Evolutionary conservation across 2,797 vertebrate genomes (phyloP), one percentile per base, ranked within the genome.

Genomic region (Thripadectes ignobilis): DNA sequence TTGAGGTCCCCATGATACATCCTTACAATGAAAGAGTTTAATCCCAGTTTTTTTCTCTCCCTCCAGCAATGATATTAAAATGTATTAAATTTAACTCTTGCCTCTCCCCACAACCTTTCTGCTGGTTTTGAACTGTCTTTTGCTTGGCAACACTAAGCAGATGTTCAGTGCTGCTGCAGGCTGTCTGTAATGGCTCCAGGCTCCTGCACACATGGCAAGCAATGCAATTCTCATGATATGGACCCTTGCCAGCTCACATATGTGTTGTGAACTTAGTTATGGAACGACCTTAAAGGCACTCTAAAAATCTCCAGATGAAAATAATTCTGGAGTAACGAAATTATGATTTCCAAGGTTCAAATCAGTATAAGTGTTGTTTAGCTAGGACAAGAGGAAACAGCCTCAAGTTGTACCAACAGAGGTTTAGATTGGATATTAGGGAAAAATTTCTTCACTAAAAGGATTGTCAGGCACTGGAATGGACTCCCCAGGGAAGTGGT

Each of bases 211-310:
- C 2, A 1, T 12, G 32, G 32, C 22, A 71, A 73, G 45, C 5
- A 62, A 2, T 16, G 21, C 0, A 0, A n/a, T 57, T 20, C 22
- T 34, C 13, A 2, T 30, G 32, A 23, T 43, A 27, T 1, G 14
- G 80, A 20, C 23, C 19, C 52, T 41, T 55, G 27, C 38, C 38
- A 49, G 38, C 7, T 83, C 52, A 52, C 10, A 39, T 7, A 11
- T 0, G 1, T 52, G 24, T 12, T 69, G 22, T 30, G 48, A 88
- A 20, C 5, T 12, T 78, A 71, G 52, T 17, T 71, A 49, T 19
- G 9, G 32, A 87, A 38, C 10, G 49, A 23, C 10, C 68, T 83
- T 49, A 59, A 80, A 87, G 88, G 7, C 26, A 66, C 7, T 14
- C 36, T 8, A 61, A 52, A 89, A 71, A 30, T 61, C 26, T 73